Evolutionary conservation across 1,140 invertebrate genomes (phyloP).

Genomic region (Acromyrmex heyeri): DNA sequence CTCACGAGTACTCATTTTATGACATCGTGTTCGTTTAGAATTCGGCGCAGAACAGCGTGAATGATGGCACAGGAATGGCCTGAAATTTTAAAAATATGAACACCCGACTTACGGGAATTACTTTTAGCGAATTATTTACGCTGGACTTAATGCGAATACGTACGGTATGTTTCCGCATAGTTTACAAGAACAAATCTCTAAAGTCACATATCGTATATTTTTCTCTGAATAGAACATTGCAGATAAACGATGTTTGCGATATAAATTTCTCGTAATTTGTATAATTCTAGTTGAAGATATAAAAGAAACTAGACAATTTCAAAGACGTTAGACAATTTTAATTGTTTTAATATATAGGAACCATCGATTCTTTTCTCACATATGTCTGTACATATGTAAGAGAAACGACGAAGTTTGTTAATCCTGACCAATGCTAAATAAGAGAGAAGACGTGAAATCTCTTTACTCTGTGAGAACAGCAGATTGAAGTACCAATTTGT

Average conservation of each 20-base stretch:
- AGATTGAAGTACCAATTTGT: constrained; percentile 23
- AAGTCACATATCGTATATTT: neutral
- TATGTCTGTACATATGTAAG: neutral
- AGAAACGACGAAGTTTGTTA: neutral
- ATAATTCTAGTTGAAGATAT: neutral
- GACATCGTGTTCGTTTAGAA: constrained; percentile 11
- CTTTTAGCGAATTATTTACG: constrained; percentile 27
- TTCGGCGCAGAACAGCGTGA: constrained; percentile 11
- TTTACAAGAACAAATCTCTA: neutral
- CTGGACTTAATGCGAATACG: neutral
- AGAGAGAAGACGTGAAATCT: neutral
- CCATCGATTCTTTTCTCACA: neutral
- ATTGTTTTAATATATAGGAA: neutral
- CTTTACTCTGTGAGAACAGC: neutral
- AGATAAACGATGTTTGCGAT: neutral
- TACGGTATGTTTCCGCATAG: neutral
- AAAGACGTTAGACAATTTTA: neutral
- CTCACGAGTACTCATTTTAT: neutral
- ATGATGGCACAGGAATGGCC: neutral
- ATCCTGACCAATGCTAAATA: neutral
- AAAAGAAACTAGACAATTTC: neutral
- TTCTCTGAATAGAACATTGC: neutral
- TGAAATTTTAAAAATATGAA: constrained; percentile 2
- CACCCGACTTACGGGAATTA: constrained; percentile 6
- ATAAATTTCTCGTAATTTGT: neutral